phyloP scores from a whole-genome alignment of 2,888 invertebrate genomes.

The Morpho deidamia region DNA sequence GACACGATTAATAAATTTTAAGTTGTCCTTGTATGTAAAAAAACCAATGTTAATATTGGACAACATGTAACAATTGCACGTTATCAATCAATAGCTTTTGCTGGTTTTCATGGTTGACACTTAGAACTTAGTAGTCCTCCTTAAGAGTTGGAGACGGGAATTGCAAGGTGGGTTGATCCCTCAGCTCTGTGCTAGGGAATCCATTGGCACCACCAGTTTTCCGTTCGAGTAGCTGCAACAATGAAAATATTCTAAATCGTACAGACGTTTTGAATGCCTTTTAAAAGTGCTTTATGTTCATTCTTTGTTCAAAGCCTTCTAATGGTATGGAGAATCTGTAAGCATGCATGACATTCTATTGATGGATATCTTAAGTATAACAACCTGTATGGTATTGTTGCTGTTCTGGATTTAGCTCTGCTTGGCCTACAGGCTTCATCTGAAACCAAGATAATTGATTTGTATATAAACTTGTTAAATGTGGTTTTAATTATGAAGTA shows the following conservation, averaged over 20 bases:
- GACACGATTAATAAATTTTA: background rate
- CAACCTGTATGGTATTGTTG: conserved; percentile 76
- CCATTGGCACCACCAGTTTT: conserved; percentile 79
- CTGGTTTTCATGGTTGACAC: conserved; percentile 8
- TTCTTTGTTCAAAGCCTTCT: conserved; percentile 9
- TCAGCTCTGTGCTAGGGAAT: conserved; percentile 77
- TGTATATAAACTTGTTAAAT: conserved; percentile 7
- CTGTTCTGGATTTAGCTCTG: conserved; percentile 76
- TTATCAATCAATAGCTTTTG: conserved; percentile 1
- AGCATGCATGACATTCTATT: conserved; percentile 8
- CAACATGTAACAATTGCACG: conserved; percentile 11
- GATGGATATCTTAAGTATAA: conserved; percentile 26
- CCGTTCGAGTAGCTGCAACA: conserved; percentile 77
- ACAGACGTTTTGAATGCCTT: conserved; percentile 20
- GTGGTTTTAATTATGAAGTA: conserved; percentile 3
- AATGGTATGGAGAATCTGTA: background rate
- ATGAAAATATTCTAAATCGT: conserved; percentile 35
- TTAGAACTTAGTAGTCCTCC: conserved; percentile 55
- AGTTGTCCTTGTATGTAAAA: background rate
- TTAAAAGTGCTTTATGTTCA: conserved; percentile 6
- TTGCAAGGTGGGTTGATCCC: conserved; percentile 57
- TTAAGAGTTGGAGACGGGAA: conserved; percentile 61
- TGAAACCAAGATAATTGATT: conserved; percentile 64
- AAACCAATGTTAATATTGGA: conserved; percentile 4
- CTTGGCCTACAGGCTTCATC: conserved; percentile 77